Base-by-base conservation (phyloP, 2,888 invertebrate species). In the Polylopha cassiicola region DNA sequence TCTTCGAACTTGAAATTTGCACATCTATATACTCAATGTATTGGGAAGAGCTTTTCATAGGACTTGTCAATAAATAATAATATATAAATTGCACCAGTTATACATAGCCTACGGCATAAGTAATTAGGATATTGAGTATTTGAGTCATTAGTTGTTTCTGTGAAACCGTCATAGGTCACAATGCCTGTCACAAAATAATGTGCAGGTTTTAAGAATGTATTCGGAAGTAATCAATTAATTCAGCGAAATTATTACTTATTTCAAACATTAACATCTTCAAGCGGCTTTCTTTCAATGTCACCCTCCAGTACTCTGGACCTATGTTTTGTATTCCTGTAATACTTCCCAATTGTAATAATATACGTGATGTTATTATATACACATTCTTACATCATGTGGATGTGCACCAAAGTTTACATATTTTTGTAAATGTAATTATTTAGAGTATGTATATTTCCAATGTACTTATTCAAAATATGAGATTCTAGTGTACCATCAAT, bases 1-100 rank as follows among this genome's bases (percentile, higher is more conserved):
- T 69, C 42, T 43, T 46, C 34, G n/a, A 42, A 29, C 18, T 34
- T 20, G 33, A 39, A 30, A 31, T 39, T 38, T 39, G 34, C 43
- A 42, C 33, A 24, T 41, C 24, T 41, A 36, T 41, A 36, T 36
- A 36, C 34, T 27, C 15, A 29, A 30, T 41, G 30, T 41, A 41
- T 41, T 36, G 31, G 27, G 22, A 27, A 31, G 36, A 44, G 44
- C 39, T 36, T 27, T 27, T 34, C 34, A 39, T 33, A 38, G 29
- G 30, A 15, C 28, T 43, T 34, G 34, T 36, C 41, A 34, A 41
- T 41, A 20, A 14, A 24, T n/a, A n/a, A n/a, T n/a, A n/a, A n/a
- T 20, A 32, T 24, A 37, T 41, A 34, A 34, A 24, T 24, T 30
- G 34, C 41, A 41, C 41, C 41, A 30, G 41, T 36, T 41, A 28